A percentile compares a stretch with the other conserved stretches of the same genome.
Conservation (phyloP, 2,797 vertebrate species). For the Leptoclinus maculatus region DNA sequence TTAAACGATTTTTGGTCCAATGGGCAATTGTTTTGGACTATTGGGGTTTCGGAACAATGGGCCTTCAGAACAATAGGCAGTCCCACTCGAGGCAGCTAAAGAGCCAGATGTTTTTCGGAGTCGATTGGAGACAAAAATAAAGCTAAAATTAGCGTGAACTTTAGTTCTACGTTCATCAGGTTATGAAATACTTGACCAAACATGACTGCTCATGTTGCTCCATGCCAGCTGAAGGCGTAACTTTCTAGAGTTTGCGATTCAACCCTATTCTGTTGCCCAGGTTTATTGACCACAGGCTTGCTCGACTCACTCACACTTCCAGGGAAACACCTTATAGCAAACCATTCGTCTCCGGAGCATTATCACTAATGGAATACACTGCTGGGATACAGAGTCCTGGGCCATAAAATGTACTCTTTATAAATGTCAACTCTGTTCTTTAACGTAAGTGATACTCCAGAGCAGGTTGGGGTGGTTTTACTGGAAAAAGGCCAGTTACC, state of each 20-base stretch:
- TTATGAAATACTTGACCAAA: too few species aligned
- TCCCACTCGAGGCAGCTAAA: too few species aligned
- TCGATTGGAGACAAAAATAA: too few species aligned
- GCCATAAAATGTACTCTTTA: constrained; percentile 53
- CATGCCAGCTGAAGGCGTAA: too few species aligned
- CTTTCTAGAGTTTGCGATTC: background rate
- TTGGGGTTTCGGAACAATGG: too few species aligned
- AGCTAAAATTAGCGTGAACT: too few species aligned
- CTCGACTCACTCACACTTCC: background rate
- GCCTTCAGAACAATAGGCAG: too few species aligned
- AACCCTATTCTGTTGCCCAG: background rate
- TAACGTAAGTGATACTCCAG: constrained; percentile 50
- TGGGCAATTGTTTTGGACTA: too few species aligned
- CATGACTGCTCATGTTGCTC: too few species aligned
- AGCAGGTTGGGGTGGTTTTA: constrained; percentile 20
- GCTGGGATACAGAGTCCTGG: constrained; percentile 25
- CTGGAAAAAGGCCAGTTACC: constrained; percentile 24
- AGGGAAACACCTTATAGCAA: background rate
- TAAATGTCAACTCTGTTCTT: constrained; percentile 57
- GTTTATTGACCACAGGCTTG: background rate
- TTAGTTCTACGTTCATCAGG: too few species aligned
- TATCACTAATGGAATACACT: constrained; percentile 45
- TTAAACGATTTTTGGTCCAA: too few species aligned
- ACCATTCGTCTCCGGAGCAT: constrained; percentile 18
- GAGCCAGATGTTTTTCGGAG: too few species aligned